Percentiles rank a stretch among this genome's conserved stretches.
Evolutionary conservation across 2,113 vertebrate genomes (phyloP).

Genomic region (Pungitius pungitius): DNA sequence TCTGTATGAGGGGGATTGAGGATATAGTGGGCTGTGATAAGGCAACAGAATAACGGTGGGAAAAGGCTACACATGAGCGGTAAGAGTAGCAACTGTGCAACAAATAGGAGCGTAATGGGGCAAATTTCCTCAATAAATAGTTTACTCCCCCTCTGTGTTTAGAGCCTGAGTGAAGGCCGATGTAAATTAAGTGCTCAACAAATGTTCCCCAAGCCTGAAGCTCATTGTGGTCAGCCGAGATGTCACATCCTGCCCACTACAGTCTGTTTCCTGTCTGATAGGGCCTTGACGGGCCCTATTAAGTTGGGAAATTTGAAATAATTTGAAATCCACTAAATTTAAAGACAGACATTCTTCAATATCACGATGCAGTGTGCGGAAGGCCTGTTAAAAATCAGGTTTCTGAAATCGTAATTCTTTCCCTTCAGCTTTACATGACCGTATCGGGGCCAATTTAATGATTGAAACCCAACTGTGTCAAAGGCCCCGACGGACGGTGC

Average conservation of each 20-base stretch:
- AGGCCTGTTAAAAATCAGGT: background rate
- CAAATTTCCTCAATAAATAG: slow-evolving; percentile 1
- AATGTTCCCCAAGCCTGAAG: slow-evolving; percentile 2
- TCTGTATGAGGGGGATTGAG: slow-evolving; percentile 1
- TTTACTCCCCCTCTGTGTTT: slow-evolving; percentile 10
- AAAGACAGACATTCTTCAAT: background rate
- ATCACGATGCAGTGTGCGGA: background rate
- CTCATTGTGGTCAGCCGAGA: slow-evolving; percentile 25
- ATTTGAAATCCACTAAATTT: background rate
- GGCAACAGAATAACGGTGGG: background rate
- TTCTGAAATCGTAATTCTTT: slow-evolving; percentile 11
- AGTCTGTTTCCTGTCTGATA: slow-evolving; percentile 41
- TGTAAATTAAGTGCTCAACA: slow-evolving; percentile 10
- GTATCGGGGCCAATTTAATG: slow-evolving; percentile 31
- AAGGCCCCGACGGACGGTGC: slow-evolving; percentile 45
- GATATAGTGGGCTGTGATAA: background rate
- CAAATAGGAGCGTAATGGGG: background rate
- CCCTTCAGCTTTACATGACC: slow-evolving; percentile 4
- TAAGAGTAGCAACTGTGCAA: background rate
- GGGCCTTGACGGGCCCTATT: background rate
- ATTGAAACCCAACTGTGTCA: slow-evolving; percentile 40
- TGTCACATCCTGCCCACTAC: slow-evolving; percentile 10
- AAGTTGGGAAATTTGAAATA: background rate
- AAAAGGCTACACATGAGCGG: background rate
- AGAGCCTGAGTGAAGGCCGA: slow-evolving; percentile 11